A percentile compares a stretch with the other conserved stretches of the same genome.
Evolutionary conservation across 2,797 vertebrate genomes (phyloP).

Genomic region (Loris lydekkerianus): DNA sequence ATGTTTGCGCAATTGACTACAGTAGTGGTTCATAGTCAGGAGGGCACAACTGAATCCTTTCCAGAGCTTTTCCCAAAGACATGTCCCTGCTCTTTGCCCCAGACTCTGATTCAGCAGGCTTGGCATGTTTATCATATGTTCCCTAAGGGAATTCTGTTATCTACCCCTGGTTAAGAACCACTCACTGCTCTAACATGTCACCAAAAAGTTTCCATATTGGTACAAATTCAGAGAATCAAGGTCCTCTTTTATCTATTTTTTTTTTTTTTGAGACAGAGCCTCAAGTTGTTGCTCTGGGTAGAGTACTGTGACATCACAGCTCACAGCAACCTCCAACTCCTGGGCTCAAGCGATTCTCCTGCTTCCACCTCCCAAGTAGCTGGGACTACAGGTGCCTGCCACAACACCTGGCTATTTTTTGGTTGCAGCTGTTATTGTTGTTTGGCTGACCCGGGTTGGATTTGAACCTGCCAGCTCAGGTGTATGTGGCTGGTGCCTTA

Average conservation of each 20-base stretch:
- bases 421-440: no score
- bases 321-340: no score
- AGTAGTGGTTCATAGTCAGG: neutral
- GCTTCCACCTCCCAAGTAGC: no score
- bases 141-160: neutral
- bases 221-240: constrained; percentile 11
- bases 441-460: no score
- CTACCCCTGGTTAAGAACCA: neutral
- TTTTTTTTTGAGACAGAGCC: no score
- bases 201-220: neutral
- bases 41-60: constrained; percentile 9
- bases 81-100: neutral
- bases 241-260: neutral
- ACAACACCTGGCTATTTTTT: no score
- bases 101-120: constrained; percentile 4
- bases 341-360: no score
- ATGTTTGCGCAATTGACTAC: neutral
- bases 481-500: neutral
- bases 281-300: no score
- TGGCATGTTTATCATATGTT: neutral
- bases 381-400: no score
- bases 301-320: no score
- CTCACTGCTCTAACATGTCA: neutral
- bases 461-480: no score
- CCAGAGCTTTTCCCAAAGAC: neutral